Conservation (phyloP, 2,888 invertebrate genomes). For the Desoria tigrina region DNA sequence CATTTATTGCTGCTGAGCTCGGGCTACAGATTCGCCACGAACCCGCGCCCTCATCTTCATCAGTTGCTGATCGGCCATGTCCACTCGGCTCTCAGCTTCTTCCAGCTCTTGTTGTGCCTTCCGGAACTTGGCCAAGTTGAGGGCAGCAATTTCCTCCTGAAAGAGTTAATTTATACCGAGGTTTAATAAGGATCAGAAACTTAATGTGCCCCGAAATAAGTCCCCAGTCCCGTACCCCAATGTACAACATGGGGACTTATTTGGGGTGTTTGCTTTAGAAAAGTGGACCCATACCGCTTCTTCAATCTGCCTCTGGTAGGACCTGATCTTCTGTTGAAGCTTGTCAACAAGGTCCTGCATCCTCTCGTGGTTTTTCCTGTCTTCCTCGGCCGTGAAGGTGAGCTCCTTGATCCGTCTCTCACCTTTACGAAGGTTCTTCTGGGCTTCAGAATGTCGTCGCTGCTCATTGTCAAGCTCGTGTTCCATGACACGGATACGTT, state of each 20-base stretch:
- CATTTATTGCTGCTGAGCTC: constrained; percentile 63
- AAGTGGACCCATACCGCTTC: constrained; percentile 63
- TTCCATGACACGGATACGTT: constrained; percentile 58
- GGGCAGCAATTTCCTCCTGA: constrained; percentile 17
- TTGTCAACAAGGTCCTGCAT: constrained; percentile 65
- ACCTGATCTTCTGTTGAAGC: constrained; percentile 62
- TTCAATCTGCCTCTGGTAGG: constrained; percentile 60
- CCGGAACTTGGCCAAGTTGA: constrained; percentile 18
- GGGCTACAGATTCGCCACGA: constrained; percentile 85
- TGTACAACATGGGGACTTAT: background rate
- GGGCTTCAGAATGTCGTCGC: constrained; percentile 61
- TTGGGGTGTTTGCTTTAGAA: background rate
- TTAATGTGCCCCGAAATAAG: too few species aligned
- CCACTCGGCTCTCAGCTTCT: constrained; percentile 95
- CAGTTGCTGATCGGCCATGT: constrained; percentile 94
- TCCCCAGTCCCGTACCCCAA: constrained; percentile 53
- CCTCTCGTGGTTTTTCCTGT: constrained; percentile 65
- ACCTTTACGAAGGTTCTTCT: constrained; percentile 62
- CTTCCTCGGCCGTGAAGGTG: constrained; percentile 63
- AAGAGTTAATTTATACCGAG: too few species aligned
- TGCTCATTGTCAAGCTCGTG: constrained; percentile 63
- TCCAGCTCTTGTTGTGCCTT: constrained; percentile 69
- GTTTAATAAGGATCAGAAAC: too few species aligned
- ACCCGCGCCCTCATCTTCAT: constrained; percentile 96
- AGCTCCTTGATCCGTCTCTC: constrained; percentile 61